phyloP scores from a whole-genome alignment of 2,888 invertebrate genomes.

The Autographa pulchrina region DNA sequence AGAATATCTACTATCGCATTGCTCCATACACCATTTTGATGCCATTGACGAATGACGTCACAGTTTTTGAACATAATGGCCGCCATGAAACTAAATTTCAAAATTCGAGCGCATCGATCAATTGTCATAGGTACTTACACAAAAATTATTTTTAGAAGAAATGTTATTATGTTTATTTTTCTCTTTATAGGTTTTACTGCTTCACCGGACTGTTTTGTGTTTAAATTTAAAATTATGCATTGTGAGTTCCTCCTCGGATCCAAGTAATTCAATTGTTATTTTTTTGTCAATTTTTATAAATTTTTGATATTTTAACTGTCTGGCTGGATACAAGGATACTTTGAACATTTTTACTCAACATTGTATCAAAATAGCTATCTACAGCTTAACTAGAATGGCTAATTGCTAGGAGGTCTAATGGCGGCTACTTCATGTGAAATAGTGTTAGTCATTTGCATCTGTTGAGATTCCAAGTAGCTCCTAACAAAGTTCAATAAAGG shows the following conservation, averaged over 20 bases:
- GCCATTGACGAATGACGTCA: not conserved
- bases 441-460: slow-evolving; percentile 4
- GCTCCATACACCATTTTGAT: not conserved
- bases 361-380: not conserved
- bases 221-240: no score
- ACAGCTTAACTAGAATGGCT: not conserved
- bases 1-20: not conserved
- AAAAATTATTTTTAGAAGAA: no score
- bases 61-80: not conserved
- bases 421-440: slow-evolving; percentile 4
- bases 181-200: no score
- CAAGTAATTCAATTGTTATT: no score
- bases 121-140: no score
- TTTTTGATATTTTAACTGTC: no score
- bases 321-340: no score
- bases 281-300: no score
- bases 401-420: slow-evolving; percentile 1
- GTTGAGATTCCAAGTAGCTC: not conserved
- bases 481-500: not conserved
- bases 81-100: not conserved
- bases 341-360: not conserved
- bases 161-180: no score
- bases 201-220: no score
- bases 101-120: not conserved
- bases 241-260: no score